Percentiles rank a stretch among this genome's conserved stretches.
phyloP scores from a whole-genome alignment of 2,888 invertebrate genomes.

The Odontomyia ornata region DNA sequence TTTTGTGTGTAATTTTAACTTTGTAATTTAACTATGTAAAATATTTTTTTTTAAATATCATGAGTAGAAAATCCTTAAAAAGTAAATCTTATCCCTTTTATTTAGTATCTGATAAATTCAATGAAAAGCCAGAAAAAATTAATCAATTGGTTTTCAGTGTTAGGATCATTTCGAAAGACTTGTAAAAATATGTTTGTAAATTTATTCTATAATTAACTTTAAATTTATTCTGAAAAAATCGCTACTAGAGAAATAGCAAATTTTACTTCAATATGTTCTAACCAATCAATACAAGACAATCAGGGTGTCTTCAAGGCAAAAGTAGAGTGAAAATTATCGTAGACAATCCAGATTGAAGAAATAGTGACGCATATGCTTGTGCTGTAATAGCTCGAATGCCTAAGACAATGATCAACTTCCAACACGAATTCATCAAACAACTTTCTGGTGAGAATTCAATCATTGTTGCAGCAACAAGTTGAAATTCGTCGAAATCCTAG shows the following conservation, averaged over 20 bases:
- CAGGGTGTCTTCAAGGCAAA: not conserved
- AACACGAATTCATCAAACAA: constrained; percentile 1
- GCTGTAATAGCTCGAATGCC: not conserved
- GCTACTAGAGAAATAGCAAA: too few relatives aligned
- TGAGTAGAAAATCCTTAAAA: not conserved
- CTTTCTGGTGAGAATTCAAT: not conserved
- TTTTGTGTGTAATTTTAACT: constrained; percentile 12
- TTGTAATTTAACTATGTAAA: constrained; percentile 39
- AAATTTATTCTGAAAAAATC: too few relatives aligned
- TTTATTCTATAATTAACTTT: too few relatives aligned
- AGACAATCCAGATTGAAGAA: not conserved
- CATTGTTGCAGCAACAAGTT: constrained; percentile 35
- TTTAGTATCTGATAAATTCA: not conserved
- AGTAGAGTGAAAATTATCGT: not conserved
- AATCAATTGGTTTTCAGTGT: not conserved
- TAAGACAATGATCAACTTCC: constrained; percentile 7
- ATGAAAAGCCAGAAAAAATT: not conserved
- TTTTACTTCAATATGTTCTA: not conserved
- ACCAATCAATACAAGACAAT: not conserved
- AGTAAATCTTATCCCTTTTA: not conserved
- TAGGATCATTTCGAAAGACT: not conserved
- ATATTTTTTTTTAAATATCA: not conserved
- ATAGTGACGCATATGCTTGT: constrained; percentile 37
- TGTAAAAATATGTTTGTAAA: constrained; percentile 32
- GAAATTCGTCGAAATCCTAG: constrained; percentile 17